Evolutionary conservation across 2,888 invertebrate species (phyloP), one percentile per base, ranked within the genome.

Genomic region (Thymelicus sylvestris): DNA sequence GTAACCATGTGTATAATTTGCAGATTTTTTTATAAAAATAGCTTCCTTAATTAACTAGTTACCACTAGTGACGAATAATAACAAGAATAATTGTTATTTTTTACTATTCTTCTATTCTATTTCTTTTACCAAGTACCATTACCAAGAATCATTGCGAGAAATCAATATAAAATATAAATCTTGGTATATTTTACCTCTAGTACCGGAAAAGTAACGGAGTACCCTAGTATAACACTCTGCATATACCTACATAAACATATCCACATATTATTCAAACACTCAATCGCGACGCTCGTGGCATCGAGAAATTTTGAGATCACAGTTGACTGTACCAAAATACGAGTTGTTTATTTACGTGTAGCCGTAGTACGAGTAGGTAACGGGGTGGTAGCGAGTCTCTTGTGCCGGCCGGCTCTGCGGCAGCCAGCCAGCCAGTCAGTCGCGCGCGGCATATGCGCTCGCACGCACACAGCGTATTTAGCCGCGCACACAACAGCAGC

Each of bases 341-440:
- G 72, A 72, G 81, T 87, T 89, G 91, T 92, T 92, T 92, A 89
- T 92, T 92, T 92, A 92, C 90, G 82, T 88, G 87, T 84, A 81
- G 82, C 66, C 82, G 88, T 92, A 90, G 89, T 91, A 91, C 86
- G 86, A 86, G 90, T 88, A 87, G 83, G 84, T 89, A 89, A 89
- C 88, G 89, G 89, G 78, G 82, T 85, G 87, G 83, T 63, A 77
- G 84, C 85, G 85, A 83, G 85, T 83, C 75, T 81, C 81, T 77
- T 74, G 74, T 73, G 73, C 63, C 72, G 71, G 72, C 67, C 72
- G 72, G 24, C 72, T 48, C 64, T 60, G 52, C 65, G 19, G 48
- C 44, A 44, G 67, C 55, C 44, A 44, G 67, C 67, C 74, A 73
- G 72, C 75, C 82, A 83, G 86, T 85, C 90, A 90, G 92, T 92